Percentiles rank a stretch among this genome's conserved stretches.
Conservation (phyloP, 2,113 vertebrate species). For the Cichladusa arquata region DNA sequence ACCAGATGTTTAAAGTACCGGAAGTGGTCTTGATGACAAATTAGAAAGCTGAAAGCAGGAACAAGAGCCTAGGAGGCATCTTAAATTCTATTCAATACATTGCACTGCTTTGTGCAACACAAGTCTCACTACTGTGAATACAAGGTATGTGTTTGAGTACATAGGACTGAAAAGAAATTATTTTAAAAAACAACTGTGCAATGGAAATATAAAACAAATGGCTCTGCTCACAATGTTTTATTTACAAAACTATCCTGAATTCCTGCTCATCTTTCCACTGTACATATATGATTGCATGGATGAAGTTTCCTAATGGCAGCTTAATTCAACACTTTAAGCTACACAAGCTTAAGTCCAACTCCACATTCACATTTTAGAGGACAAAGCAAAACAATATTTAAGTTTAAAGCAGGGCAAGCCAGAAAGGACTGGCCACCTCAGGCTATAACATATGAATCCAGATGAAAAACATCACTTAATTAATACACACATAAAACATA, state of each 20-base stretch:
- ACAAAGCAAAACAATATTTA: neutral
- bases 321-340: neutral
- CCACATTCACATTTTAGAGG: neutral
- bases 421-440: neutral
- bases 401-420: neutral
- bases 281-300: neutral
- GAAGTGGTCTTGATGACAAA: neutral
- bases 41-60: neutral
- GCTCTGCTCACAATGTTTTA: neutral
- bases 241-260: neutral
- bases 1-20: neutral
- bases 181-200: neutral
- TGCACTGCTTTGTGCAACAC: neutral
- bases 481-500: neutral
- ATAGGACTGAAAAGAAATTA: neutral
- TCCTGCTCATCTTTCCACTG: neutral
- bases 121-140: neutral
- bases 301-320: neutral
- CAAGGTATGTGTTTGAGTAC: neutral
- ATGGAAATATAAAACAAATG: neutral
- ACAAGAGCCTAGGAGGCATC: neutral
- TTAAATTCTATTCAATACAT: neutral
- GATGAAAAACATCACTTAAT: neutral
- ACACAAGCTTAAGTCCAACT: neutral
- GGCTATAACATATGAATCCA: neutral